phyloP scores from a whole-genome alignment of 2,888 invertebrate genomes.

The Alloscopus bannaensis region DNA sequence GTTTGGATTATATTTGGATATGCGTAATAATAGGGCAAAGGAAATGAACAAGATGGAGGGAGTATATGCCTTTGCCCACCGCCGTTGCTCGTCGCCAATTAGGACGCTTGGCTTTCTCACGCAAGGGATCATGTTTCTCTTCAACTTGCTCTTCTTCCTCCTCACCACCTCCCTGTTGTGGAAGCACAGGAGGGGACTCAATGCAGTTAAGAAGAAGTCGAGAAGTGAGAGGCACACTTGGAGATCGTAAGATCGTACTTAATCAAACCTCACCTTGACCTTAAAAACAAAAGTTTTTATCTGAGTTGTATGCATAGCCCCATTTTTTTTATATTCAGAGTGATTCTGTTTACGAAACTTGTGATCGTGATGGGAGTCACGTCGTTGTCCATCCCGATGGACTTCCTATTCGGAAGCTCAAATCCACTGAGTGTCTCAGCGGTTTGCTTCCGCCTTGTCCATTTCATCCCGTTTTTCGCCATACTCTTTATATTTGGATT shows the following conservation, averaged over 20 bases:
- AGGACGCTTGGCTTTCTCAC: conserved; percentile 64
- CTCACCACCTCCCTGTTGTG: conserved; percentile 63
- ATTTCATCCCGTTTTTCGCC: conserved; percentile 63
- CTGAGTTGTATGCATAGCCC: background rate
- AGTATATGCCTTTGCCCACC: conserved; percentile 61
- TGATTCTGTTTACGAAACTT: conserved; percentile 59
- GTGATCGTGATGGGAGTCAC: conserved; percentile 65
- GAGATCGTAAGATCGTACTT: conserved; percentile 69
- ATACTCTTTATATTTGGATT: conserved; percentile 64
- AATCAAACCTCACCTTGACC: too few species aligned
- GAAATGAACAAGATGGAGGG: conserved; percentile 54
- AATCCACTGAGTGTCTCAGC: conserved; percentile 57
- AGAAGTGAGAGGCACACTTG: conserved; percentile 54
- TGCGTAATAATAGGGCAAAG: conserved; percentile 26
- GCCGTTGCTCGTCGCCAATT: conserved; percentile 66
- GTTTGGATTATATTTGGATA: background rate
- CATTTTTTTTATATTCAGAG: conserved; percentile 41
- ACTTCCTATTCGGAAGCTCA: conserved; percentile 65
- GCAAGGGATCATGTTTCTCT: conserved; percentile 64
- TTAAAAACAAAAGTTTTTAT: background rate
- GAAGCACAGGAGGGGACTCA: conserved; percentile 62
- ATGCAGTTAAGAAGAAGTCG: conserved; percentile 36
- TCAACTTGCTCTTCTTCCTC: conserved; percentile 56
- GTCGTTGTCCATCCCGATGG: conserved; percentile 63
- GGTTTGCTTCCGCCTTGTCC: conserved; percentile 57